Percentiles rank a stretch among this genome's conserved stretches.
Conservation (phyloP, 2,113 vertebrate species). For the Microtus pennsylvanicus region DNA sequence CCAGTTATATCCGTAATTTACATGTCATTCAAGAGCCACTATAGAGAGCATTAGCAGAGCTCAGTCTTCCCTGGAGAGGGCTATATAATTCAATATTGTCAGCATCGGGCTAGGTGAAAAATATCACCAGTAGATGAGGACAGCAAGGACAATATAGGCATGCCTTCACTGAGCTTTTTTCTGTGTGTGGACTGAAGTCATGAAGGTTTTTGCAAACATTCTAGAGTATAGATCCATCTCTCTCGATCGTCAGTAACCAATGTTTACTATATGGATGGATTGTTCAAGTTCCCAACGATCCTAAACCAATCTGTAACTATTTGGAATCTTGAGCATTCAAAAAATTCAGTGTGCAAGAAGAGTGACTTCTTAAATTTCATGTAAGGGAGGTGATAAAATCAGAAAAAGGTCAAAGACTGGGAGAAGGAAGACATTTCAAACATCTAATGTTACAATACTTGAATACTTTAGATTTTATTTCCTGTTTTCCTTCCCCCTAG, state of each 20-base stretch:
- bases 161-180: neutral
- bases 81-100: neutral
- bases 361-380: neutral
- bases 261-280: neutral
- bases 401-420: neutral
- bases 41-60: neutral
- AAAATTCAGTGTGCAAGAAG: slow-evolving; percentile 11
- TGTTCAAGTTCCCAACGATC: neutral
- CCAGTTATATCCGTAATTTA: neutral
- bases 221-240: neutral
- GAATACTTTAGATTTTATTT: neutral
- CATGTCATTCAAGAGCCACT: neutral
- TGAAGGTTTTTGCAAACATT: neutral
- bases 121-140: neutral
- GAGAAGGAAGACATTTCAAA: neutral
- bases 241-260: neutral
- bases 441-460: neutral
- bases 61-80: neutral
- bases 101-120: neutral
- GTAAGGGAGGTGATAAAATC: neutral
- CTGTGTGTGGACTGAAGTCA: neutral
- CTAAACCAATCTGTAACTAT: neutral
- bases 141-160: neutral
- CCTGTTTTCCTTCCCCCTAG: neutral
- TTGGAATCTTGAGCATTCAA: slow-evolving; percentile 6